Conservation (phyloP, 2,797 vertebrate species). For the Propithecus deckenii region DNA sequence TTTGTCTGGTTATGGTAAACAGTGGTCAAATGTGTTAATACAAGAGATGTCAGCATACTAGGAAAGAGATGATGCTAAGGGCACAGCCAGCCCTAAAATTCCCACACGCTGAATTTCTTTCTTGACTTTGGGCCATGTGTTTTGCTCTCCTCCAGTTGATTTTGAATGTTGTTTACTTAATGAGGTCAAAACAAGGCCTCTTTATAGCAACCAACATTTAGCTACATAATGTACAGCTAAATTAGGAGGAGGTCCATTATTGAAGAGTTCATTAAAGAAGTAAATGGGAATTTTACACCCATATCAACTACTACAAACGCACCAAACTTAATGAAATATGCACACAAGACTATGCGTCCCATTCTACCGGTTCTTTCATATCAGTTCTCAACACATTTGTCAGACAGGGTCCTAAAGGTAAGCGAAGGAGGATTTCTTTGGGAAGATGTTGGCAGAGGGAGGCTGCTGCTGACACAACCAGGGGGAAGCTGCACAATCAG, state of each 20-base stretch:
- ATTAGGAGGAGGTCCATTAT: constrained; percentile 51
- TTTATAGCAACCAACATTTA: constrained; percentile 52
- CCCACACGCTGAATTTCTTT: constrained; percentile 44
- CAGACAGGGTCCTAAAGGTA: background rate
- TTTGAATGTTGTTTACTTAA: constrained; percentile 33
- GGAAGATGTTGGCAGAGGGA: background rate
- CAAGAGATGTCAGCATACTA: background rate
- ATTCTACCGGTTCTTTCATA: background rate
- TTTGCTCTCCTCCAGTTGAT: constrained; percentile 54
- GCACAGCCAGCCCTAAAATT: background rate
- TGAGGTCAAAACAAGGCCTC: constrained; percentile 66
- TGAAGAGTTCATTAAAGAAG: constrained; percentile 57
- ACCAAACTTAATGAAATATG: constrained; percentile 58
- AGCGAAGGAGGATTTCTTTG: background rate
- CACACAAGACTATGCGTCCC: background rate
- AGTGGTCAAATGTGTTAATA: constrained; percentile 10
- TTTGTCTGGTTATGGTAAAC: constrained; percentile 72
- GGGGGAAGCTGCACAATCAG: background rate
- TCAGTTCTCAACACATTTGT: background rate
- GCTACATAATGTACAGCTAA: constrained; percentile 55
- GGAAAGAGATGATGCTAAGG: constrained; percentile 21
- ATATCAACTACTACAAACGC: constrained; percentile 52
- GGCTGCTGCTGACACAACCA: background rate
- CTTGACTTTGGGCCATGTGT: background rate
- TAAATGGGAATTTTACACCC: constrained; percentile 68